These are phyloP conservation scores for Brachyhypopomus gauderio DNA, from an alignment of 2,113 vertebrate genomes.

Conservation along the genomic window DNA sequence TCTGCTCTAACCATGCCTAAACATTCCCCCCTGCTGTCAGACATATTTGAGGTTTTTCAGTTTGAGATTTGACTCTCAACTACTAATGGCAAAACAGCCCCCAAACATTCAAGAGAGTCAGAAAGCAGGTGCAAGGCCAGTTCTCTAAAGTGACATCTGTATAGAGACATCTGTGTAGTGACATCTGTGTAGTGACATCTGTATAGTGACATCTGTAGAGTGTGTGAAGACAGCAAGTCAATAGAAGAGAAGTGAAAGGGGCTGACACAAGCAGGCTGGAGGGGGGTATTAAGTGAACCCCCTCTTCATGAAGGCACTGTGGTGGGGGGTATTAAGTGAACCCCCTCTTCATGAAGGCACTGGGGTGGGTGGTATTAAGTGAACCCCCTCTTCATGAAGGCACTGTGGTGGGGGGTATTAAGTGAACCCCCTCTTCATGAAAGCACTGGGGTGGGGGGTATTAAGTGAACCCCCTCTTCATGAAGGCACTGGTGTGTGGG, in stretches of 20 bases:
- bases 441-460: conserved; percentile 52
- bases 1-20: neutral
- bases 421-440: conserved; percentile 51
- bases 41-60: neutral
- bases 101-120: conserved; percentile 46
- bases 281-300: conserved; percentile 60
- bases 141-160: too few relatives aligned
- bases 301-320: conserved; percentile 33
- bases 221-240: conserved; percentile 9
- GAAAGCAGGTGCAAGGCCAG: neutral
- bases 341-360: conserved; percentile 26
- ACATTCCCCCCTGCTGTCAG: neutral
- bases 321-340: conserved; percentile 59
- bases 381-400: conserved; percentile 50
- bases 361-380: too few relatives aligned
- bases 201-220: neutral
- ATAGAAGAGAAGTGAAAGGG: conserved; percentile 44
- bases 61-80: neutral
- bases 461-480: conserved; percentile 54
- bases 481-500: conserved; percentile 46
- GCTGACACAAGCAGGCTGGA: conserved; percentile 19
- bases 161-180: too few relatives aligned
- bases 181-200: too few relatives aligned
- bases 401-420: conserved; percentile 51
- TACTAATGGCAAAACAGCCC: conserved; percentile 42